A percentile compares a stretch with the other conserved stretches of the same genome.
Evolutionary conservation across 2,113 vertebrate species (phyloP).

Genomic region (Sander lucioperca): DNA sequence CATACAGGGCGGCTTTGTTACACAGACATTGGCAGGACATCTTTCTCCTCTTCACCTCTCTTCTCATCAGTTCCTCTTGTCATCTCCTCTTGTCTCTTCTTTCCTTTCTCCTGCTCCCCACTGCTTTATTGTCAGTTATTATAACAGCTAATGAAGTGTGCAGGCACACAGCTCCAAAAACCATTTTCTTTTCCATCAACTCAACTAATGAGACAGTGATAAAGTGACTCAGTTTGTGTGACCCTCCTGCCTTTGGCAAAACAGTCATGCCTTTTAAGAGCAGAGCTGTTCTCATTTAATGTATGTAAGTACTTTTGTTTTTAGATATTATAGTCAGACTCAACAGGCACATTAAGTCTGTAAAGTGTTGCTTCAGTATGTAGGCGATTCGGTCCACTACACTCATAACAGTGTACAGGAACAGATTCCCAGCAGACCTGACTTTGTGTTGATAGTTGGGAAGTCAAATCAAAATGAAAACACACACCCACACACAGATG

Average conservation of each 20-base stretch:
- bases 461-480: constrained; percentile 20
- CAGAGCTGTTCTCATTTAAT: constrained; percentile 23
- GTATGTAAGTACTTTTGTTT: neutral
- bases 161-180: constrained; percentile 63
- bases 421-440: constrained; percentile 15
- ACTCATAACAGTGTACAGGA: neutral
- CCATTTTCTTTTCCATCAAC: constrained; percentile 74
- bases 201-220: constrained; percentile 64
- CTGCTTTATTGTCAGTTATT: constrained; percentile 61
- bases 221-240: constrained; percentile 28
- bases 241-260: constrained; percentile 33
- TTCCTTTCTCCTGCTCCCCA: neutral
- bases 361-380: neutral
- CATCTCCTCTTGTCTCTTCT: constrained; percentile 27
- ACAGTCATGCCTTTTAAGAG: constrained; percentile 3
- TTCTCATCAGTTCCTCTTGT: constrained; percentile 30
- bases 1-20: constrained; percentile 73
- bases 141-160: constrained; percentile 61
- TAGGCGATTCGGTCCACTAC: neutral
- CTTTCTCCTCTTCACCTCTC: constrained; percentile 39
- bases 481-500: constrained; percentile 7
- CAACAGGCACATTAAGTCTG: neutral
- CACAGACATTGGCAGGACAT: constrained; percentile 55
- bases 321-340: constrained; percentile 7
- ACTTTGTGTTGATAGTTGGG: constrained; percentile 36